A percentile compares a stretch with the other conserved stretches of the same genome.
Evolutionary conservation across 2,113 vertebrate genomes (phyloP).

Genomic region (Perognathus longimembris): DNA sequence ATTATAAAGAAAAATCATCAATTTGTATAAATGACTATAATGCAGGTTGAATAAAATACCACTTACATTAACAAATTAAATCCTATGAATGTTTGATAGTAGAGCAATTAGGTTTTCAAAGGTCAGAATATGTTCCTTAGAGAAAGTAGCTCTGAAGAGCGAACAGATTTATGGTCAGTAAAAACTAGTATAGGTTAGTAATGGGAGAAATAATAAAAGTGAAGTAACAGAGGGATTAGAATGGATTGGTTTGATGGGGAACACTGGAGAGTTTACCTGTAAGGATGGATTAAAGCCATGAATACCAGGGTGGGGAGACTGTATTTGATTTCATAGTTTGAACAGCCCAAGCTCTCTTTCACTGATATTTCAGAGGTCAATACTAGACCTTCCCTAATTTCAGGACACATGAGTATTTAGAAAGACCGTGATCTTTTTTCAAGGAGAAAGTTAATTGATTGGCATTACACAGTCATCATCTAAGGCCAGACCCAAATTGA

Average conservation of each 20-base stretch:
- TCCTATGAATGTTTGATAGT: background rate
- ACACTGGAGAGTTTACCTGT: background rate
- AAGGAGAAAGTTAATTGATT: conserved; percentile 76
- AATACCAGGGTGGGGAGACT: conserved; percentile 37
- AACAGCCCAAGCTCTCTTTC: conserved; percentile 27
- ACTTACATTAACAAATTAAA: background rate
- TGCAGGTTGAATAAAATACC: background rate
- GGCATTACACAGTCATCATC: conserved; percentile 53
- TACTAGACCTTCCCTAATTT: conserved; percentile 47
- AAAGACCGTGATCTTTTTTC: conserved; percentile 48
- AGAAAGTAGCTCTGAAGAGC: background rate
- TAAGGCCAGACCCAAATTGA: conserved; percentile 57
- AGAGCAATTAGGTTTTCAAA: background rate
- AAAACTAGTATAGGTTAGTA: background rate
- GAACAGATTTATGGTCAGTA: conserved; percentile 28
- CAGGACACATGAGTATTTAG: conserved; percentile 56
- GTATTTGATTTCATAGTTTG: conserved; percentile 53
- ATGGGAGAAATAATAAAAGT: conserved; percentile 30
- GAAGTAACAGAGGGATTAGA: background rate
- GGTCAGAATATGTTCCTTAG: background rate
- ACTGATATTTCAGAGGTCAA: conserved; percentile 66
- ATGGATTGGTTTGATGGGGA: background rate
- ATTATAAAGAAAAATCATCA: background rate
- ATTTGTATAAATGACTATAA: background rate
- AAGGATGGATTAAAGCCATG: conserved; percentile 49